Evolutionary conservation across 1,140 invertebrate genomes (phyloP), one percentile per base, ranked within the genome.

Genomic region (Cyclargus thomasi): DNA sequence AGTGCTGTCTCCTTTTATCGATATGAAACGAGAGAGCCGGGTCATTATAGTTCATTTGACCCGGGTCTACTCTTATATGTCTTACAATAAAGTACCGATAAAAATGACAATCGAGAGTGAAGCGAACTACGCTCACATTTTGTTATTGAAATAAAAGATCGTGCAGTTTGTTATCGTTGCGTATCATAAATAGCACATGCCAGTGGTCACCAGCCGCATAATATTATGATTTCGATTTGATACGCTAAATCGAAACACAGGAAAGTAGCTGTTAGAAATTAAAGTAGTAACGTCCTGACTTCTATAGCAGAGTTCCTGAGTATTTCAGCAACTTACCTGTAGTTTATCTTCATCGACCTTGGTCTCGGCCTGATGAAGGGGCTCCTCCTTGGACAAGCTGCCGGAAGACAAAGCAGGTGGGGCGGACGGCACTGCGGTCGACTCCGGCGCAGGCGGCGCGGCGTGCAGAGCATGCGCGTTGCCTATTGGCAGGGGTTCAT

Each of bases 311-410:
- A n/a, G n/a, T n/a, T n/a, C 8, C 29, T 2, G 29, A 29, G 29
- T 29, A 29, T 29, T 29, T 29, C 29, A 47, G 39, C n/a, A 53
- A 22, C 57, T 67, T 80, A 91, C 90, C 87, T 91, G 90, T 64
- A 91, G 72, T 82, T 89, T 91, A 23, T 90, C 86, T 74, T 91
- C 90, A 65, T 91, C 82, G 18, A 88, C 79, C 67, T 88, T 91
- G 8, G 87, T 85, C 73, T 89, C 86, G 14, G 86, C 88, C 16
- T 91, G 91, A 64, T 91, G 92, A 62, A 92, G 78, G 55, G 88
- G 85, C 78, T 92, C 91, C 23, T 88, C 90, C 69, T 90, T 91
- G 62, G 83, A 70, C 39, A 91, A 82, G 79, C 75, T 89, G 75
- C 72, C 81, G n/a, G 80, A 69, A n/a, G 74, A 76, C 0, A 78